Conservation (phyloP, 2,113 vertebrate species). For the Cavia aperea region DNA sequence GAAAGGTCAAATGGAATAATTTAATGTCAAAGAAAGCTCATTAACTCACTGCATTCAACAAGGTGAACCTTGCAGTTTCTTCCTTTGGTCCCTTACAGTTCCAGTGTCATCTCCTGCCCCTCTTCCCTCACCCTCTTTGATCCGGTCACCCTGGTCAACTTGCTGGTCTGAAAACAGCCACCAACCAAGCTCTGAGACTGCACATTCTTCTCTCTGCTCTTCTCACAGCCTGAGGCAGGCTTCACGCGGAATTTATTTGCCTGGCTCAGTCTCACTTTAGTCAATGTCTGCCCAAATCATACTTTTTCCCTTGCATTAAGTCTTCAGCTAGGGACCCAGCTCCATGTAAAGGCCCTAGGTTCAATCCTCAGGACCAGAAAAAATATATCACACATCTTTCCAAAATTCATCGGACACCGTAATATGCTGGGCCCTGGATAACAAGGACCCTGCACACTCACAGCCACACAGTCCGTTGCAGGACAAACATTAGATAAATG, state of each 20-base stretch:
- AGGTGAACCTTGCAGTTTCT: neutral
- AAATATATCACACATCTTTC: neutral
- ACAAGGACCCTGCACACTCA: neutral
- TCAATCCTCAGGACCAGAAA: neutral
- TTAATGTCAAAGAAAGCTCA: neutral
- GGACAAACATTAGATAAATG: neutral
- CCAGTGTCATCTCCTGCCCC: neutral
- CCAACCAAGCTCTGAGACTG: neutral
- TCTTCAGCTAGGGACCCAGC: neutral
- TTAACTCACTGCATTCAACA: neutral
- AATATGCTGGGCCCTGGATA: neutral
- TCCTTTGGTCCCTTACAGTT: neutral
- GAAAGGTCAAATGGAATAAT: neutral
- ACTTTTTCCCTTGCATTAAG: too few species aligned
- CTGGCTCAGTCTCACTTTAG: neutral
- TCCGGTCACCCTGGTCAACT: too few species aligned
- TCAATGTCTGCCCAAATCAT: neutral
- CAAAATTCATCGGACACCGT: neutral
- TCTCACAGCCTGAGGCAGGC: neutral
- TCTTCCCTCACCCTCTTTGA: neutral
- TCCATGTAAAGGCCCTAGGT: neutral
- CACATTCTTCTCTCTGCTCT: neutral
- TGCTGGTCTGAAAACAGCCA: neutral
- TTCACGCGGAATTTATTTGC: too few species aligned
- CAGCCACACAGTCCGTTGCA: too few species aligned